Conservation (phyloP, 2,113 vertebrate genomes). For the Pitta sordida region DNA sequence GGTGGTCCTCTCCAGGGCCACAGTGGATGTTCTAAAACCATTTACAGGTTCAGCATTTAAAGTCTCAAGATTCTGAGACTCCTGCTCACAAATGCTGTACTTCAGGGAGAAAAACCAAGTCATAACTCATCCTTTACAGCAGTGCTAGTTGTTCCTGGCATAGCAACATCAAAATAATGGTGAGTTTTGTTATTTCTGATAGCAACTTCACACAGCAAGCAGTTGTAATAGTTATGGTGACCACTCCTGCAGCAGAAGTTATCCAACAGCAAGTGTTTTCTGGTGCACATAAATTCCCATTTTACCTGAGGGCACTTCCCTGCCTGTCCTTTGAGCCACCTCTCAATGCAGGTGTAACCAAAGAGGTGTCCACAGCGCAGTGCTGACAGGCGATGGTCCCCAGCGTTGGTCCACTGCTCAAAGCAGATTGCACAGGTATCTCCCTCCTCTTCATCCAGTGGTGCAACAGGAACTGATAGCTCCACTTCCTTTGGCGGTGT, state of each 20-base stretch:
- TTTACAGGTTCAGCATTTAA: not conserved
- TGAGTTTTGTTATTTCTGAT: not conserved
- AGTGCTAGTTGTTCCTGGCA: not conserved
- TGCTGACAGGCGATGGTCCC: conserved; percentile 85
- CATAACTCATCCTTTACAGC: not conserved
- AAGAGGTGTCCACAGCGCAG: conserved; percentile 95
- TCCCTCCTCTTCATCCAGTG: conserved; percentile 77
- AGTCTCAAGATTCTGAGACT: not conserved
- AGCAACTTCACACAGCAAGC: not conserved
- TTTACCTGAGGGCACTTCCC: conserved; percentile 94
- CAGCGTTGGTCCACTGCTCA: conserved; percentile 90
- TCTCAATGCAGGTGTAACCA: conserved; percentile 88
- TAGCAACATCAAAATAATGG: not conserved
- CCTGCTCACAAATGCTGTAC: not conserved
- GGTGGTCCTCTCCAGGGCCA: not conserved
- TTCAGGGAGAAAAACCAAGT: not conserved
- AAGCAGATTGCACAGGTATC: conserved; percentile 93
- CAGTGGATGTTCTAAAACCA: not conserved
- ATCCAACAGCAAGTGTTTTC: not conserved
- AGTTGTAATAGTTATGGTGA: not conserved
- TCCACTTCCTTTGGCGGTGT: not conserved
- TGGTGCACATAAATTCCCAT: not conserved
- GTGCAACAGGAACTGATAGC: not conserved
- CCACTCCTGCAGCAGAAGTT: not conserved
- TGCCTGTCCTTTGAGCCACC: conserved; percentile 85